phyloP scores from a whole-genome alignment of 2,888 invertebrate genomes.

The Crepidodera aurea region DNA sequence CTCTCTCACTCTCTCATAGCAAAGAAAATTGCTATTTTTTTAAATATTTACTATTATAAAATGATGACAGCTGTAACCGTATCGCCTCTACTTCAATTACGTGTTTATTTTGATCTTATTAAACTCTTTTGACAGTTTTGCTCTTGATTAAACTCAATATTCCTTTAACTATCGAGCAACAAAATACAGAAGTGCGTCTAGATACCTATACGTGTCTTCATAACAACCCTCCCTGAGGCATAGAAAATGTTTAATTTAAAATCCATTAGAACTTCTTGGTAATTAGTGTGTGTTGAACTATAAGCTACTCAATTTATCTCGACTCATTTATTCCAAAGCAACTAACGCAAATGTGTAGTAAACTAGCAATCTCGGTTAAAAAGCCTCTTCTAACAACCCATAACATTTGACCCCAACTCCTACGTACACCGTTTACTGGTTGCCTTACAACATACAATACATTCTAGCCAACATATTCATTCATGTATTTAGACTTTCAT shows the following conservation, averaged over 20 bases:
- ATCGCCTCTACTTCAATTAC: too few relatives aligned
- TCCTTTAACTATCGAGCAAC: too few relatives aligned
- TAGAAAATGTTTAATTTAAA: neutral
- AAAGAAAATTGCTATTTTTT: too few relatives aligned
- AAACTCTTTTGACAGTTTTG: too few relatives aligned
- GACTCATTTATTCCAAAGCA: conserved; percentile 27
- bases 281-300: conserved; percentile 1
- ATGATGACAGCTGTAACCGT: too few relatives aligned
- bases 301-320: conserved; percentile 17
- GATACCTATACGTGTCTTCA: neutral
- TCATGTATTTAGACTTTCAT: conserved; percentile 30
- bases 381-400: conserved; percentile 46
- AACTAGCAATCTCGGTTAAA: conserved; percentile 35
- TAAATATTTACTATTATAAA: too few relatives aligned
- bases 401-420: conserved; percentile 52
- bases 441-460: conserved; percentile 47
- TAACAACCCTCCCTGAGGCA: neutral
- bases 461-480: conserved; percentile 41
- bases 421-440: conserved; percentile 44
- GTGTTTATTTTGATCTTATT: too few relatives aligned
- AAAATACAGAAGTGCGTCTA: too few relatives aligned
- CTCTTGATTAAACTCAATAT: too few relatives aligned
- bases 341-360: conserved; percentile 28
- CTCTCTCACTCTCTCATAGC: too few relatives aligned
- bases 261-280: neutral